These are phyloP conservation scores for Epinephelus moara DNA, from an alignment of 2,113 vertebrate species.

Conservation along the genomic window DNA sequence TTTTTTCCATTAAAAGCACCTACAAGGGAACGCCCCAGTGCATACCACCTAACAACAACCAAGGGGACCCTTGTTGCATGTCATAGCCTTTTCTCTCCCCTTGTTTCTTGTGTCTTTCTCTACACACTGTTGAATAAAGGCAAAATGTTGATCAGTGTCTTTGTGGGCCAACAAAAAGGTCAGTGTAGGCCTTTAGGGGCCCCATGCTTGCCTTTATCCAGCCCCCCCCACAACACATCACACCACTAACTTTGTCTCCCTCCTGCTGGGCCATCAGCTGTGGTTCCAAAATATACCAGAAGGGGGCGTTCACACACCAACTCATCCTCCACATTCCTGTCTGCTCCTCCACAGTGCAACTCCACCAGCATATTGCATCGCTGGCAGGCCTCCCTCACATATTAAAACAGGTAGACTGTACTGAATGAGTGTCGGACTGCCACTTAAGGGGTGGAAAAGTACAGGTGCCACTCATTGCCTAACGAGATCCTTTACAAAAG, in stretches of 20 bases:
- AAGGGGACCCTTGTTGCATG: too few relatives aligned
- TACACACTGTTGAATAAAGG: too few relatives aligned
- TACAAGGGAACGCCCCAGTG: too few relatives aligned
- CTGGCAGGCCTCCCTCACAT: slow-evolving; percentile 10
- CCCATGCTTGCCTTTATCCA: background rate
- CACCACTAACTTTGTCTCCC: background rate
- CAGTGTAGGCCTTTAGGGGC: background rate
- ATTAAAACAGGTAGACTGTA: background rate
- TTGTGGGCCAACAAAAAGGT: too few relatives aligned
- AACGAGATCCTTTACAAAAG: slow-evolving; percentile 19
- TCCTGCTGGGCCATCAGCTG: background rate
- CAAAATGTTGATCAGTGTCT: too few relatives aligned
- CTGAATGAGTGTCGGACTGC: background rate
- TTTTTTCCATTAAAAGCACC: too few relatives aligned
- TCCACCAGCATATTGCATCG: slow-evolving; percentile 12
- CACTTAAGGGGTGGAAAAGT: slow-evolving; percentile 60
- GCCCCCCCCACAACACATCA: background rate
- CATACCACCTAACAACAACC: too few relatives aligned
- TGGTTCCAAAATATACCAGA: slow-evolving; percentile 63
- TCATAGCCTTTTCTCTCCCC: too few relatives aligned
- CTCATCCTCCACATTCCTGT: slow-evolving; percentile 14
- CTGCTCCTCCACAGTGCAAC: slow-evolving; percentile 13
- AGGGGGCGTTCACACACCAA: slow-evolving; percentile 77
- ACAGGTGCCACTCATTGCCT: slow-evolving; percentile 46
- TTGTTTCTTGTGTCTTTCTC: too few relatives aligned